A percentile compares a stretch with the other conserved stretches of the same genome.
phyloP scores from a whole-genome alignment of 2,113 vertebrate species.

The Paramisgurnus dabryanus region DNA sequence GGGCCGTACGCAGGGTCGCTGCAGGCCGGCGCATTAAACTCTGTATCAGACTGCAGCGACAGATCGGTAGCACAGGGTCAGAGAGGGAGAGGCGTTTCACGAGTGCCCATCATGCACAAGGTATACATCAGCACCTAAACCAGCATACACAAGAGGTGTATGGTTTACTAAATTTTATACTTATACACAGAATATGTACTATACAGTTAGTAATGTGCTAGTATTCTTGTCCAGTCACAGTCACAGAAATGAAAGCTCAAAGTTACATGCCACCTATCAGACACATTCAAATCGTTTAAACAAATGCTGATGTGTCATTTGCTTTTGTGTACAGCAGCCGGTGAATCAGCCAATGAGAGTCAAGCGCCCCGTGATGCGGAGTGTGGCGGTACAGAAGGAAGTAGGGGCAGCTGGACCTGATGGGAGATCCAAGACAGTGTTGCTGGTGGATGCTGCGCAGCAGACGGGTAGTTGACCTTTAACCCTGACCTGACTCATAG shows the following conservation, averaged over 20 bases:
- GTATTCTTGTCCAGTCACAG: too few relatives aligned
- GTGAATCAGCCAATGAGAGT: constrained; percentile 80
- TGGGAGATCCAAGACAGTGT: constrained; percentile 86
- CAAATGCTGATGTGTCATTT: neutral
- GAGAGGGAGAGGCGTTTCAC: constrained; percentile 80
- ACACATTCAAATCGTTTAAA: neutral
- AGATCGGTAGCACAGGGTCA: constrained; percentile 78
- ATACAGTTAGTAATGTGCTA: neutral
- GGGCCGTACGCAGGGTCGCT: constrained; percentile 82
- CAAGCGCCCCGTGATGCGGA: constrained; percentile 88
- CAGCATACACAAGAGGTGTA: neutral
- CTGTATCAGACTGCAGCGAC: constrained; percentile 85
- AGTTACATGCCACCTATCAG: neutral
- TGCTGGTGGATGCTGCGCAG: constrained; percentile 94
- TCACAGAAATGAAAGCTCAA: too few relatives aligned
- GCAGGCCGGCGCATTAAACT: constrained; percentile 81
- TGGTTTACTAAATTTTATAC: too few relatives aligned
- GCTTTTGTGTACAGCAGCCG: constrained; percentile 67
- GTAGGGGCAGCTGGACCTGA: constrained; percentile 88
- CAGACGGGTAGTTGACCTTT: constrained; percentile 84
- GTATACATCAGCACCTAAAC: constrained; percentile 66
- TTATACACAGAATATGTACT: neutral
- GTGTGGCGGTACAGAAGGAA: constrained; percentile 93
- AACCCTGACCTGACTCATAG: neutral
- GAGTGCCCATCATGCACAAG: constrained; percentile 81